Evolutionary conservation across 1,140 invertebrate species (phyloP).

Genomic region (Rhopalosiphum maidis): DNA sequence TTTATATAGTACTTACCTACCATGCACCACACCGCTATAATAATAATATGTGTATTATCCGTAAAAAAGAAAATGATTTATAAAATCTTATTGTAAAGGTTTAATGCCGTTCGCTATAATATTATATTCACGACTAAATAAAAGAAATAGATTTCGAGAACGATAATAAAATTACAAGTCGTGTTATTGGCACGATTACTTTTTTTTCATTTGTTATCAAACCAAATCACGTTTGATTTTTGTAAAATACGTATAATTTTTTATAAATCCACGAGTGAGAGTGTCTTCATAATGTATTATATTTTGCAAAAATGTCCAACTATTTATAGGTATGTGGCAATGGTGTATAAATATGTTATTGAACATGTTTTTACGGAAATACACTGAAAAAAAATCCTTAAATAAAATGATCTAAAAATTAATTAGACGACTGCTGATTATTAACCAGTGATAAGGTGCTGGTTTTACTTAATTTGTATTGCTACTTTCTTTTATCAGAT

Average conservation of each 20-base stretch:
- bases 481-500: conserved; percentile 13
- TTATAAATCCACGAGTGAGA: neutral
- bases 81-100: neutral
- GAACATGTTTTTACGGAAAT: neutral
- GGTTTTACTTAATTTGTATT: neutral
- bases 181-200: neutral
- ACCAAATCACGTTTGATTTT: neutral
- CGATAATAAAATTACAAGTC: neutral
- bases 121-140: neutral
- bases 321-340: neutral
- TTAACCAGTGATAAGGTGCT: neutral
- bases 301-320: neutral
- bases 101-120: neutral
- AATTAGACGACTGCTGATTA: neutral
- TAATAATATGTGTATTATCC: neutral
- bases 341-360: neutral
- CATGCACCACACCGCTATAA: neutral
- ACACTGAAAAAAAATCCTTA: neutral
- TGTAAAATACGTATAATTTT: neutral
- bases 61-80: conserved; percentile 14
- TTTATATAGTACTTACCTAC: neutral
- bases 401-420: neutral
- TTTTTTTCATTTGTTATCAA: neutral
- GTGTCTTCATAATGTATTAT: neutral
- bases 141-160: neutral